These are phyloP conservation scores for Epinephelus cyanopodus DNA, from an alignment of 2,113 vertebrate species.

Conservation along the genomic window DNA sequence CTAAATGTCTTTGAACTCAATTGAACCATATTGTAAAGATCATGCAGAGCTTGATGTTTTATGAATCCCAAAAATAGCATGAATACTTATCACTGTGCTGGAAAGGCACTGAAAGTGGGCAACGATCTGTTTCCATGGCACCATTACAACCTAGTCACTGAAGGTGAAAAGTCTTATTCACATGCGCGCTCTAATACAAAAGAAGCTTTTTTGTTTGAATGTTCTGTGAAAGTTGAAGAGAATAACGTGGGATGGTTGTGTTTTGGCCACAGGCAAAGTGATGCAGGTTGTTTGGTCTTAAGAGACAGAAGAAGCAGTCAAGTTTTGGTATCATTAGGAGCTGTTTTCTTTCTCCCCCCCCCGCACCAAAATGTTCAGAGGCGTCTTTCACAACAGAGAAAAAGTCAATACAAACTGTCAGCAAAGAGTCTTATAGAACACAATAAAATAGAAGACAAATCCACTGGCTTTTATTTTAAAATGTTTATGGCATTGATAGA, in stretches of 20 bases:
- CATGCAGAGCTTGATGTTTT: slow-evolving; percentile 38
- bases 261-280: slow-evolving; percentile 50
- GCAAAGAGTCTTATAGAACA: slow-evolving; percentile 10
- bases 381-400: not conserved
- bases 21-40: not conserved
- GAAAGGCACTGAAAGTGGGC: slow-evolving; percentile 53
- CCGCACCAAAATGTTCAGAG: not conserved
- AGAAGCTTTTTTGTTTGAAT: slow-evolving; percentile 23
- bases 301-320: slow-evolving; percentile 46
- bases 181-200: slow-evolving; percentile 22
- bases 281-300: slow-evolving; percentile 35
- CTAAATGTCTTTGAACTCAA: not conserved
- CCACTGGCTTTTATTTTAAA: not conserved
- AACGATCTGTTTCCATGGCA: slow-evolving; percentile 72
- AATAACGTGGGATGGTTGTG: slow-evolving; percentile 26
- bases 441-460: slow-evolving; percentile 6
- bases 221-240: slow-evolving; percentile 18
- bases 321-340: slow-evolving; percentile 36
- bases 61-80: slow-evolving; percentile 51
- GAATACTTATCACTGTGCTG: slow-evolving; percentile 53
- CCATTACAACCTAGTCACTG: slow-evolving; percentile 77
- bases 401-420: slow-evolving; percentile 21
- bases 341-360: slow-evolving; percentile 4
- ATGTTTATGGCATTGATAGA: slow-evolving; percentile 14
- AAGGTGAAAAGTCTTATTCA: slow-evolving; percentile 76